Evolutionary conservation across 2,797 vertebrate genomes (phyloP).

Genomic region (Chrosomus eos): DNA sequence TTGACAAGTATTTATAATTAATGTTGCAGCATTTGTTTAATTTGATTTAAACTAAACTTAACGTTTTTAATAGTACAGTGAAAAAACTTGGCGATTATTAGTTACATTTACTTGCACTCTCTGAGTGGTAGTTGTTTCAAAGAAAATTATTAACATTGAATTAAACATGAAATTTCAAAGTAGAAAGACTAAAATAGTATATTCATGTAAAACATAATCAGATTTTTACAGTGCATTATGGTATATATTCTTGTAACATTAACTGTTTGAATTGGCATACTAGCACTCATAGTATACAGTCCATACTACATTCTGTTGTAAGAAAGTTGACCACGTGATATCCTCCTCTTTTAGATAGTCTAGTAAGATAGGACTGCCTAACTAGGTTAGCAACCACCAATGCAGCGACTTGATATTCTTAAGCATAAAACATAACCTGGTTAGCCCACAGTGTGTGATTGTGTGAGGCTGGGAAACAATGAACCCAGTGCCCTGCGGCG

Average conservation of each 20-base stretch:
- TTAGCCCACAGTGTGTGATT: background rate
- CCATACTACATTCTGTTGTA: background rate
- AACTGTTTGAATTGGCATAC: background rate
- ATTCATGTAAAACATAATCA: background rate
- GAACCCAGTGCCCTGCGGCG: slow-evolving; percentile 27
- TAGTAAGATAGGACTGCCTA: background rate
- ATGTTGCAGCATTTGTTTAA: background rate
- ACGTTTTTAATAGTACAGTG: background rate
- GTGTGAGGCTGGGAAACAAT: slow-evolving; percentile 15
- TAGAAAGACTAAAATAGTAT: background rate
- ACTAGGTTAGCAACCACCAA: background rate
- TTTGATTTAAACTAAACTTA: background rate
- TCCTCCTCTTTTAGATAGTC: background rate
- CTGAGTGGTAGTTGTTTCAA: background rate
- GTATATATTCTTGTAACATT: background rate
- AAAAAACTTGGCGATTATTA: background rate
- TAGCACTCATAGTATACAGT: background rate
- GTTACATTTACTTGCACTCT: background rate
- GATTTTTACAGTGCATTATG: background rate
- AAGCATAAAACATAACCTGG: background rate
- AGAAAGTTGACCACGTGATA: background rate
- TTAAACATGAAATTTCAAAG: background rate
- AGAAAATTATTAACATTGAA: background rate
- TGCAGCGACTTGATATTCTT: background rate
- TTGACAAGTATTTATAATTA: background rate